Conservation (phyloP, 2,888 invertebrate genomes). For the Clitarchus hookeri region DNA sequence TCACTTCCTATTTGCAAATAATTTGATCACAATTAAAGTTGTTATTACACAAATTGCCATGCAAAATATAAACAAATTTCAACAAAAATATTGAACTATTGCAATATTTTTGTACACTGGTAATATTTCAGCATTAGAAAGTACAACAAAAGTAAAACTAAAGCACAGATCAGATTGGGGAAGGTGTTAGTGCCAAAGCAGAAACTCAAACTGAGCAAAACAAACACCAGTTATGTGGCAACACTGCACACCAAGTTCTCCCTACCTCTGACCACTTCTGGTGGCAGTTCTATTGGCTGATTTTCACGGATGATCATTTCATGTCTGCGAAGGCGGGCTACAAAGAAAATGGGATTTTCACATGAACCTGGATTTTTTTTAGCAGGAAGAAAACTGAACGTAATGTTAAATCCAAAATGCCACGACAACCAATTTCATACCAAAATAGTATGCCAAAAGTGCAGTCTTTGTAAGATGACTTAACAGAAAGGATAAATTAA, state of each 20-base stretch:
- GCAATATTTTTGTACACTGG: neutral
- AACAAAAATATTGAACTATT: neutral
- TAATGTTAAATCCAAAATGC: conserved; percentile 17
- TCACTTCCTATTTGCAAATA: neutral
- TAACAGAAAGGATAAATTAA: too few relatives aligned
- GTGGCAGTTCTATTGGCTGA: conserved; percentile 85
- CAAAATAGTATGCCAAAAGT: too few relatives aligned
- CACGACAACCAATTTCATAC: too few relatives aligned
- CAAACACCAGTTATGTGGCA: neutral
- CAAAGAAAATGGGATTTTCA: conserved; percentile 35
- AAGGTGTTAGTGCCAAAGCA: neutral
- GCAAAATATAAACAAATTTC: neutral
- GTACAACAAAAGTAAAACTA: neutral
- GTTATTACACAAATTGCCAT: neutral
- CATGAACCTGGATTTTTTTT: neutral
- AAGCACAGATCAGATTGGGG: neutral
- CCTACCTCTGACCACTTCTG: conserved; percentile 90
- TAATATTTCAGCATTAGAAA: neutral
- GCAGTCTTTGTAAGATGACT: too few relatives aligned
- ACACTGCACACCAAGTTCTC: conserved; percentile 18
- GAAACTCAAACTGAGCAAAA: neutral
- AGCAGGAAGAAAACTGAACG: conserved; percentile 24
- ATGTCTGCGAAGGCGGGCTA: conserved; percentile 73
- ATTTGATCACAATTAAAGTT: neutral
- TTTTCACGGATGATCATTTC: conserved; percentile 92